These are phyloP conservation scores for Amblyopsis hoosieri DNA, from an alignment of 2,797 vertebrate species.

Conservation along the genomic window DNA sequence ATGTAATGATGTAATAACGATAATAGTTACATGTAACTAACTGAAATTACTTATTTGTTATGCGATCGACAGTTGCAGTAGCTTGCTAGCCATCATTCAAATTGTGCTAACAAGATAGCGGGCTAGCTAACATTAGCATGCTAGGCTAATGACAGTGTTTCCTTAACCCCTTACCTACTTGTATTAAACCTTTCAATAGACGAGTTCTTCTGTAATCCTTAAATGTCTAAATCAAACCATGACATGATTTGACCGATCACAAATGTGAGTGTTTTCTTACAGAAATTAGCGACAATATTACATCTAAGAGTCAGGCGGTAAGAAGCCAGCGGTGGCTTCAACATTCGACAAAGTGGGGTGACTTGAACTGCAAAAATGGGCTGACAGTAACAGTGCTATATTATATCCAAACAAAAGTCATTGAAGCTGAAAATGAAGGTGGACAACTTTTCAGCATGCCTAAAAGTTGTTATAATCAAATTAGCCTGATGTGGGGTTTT, in stretches of 20 bases:
- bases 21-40: too few relatives aligned
- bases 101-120: constrained; percentile 53
- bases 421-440: constrained; percentile 34
- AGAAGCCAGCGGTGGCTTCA: constrained; percentile 88
- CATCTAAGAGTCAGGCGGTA: constrained; percentile 85
- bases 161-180: constrained; percentile 72
- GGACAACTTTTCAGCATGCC: background rate
- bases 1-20: too few relatives aligned
- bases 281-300: constrained; percentile 77
- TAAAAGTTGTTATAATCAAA: too few relatives aligned
- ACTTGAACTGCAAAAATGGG: constrained; percentile 75
- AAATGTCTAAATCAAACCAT: constrained; percentile 56
- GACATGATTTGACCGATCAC: constrained; percentile 46
- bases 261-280: constrained; percentile 51
- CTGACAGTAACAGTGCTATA: constrained; percentile 50
- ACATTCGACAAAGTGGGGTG: constrained; percentile 75
- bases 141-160: constrained; percentile 67
- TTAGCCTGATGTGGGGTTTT: too few relatives aligned
- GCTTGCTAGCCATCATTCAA: constrained; percentile 27
- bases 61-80: constrained; percentile 1
- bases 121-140: constrained; percentile 58
- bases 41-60: too few relatives aligned
- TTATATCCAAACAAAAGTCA: constrained; percentile 54
- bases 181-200: constrained; percentile 51
- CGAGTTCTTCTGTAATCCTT: constrained; percentile 54